Percentiles rank a stretch among this genome's conserved stretches.
These are phyloP conservation scores for Priapulus caudatus DNA, from an alignment of 2,888 invertebrate species.

Conservation along the genomic window DNA sequence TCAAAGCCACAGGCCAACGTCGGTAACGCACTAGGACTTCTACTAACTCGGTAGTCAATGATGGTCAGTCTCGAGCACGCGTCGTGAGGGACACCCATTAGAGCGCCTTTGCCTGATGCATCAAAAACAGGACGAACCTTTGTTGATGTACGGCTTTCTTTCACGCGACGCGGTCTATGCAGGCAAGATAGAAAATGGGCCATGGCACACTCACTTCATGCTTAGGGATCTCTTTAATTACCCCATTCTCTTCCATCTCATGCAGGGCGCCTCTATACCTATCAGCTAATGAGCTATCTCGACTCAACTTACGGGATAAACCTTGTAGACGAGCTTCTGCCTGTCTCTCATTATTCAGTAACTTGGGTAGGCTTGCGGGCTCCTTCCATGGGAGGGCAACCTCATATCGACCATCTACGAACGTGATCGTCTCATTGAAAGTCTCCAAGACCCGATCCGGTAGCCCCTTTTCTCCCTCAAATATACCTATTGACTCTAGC, in stretches of 20 bases:
- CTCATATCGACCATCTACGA: background rate
- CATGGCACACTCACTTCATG: background rate
- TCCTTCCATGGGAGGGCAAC: background rate
- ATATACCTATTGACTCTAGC: background rate
- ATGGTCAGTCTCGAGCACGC: constrained; percentile 18
- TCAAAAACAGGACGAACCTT: constrained; percentile 25
- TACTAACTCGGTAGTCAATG: constrained; percentile 13
- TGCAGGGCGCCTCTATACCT: background rate
- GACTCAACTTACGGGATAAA: background rate
- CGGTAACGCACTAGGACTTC: constrained; percentile 17
- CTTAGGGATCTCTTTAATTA: background rate
- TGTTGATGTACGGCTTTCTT: constrained; percentile 17
- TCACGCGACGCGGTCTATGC: constrained; percentile 19
- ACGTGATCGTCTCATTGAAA: background rate
- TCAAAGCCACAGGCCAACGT: constrained; percentile 14
- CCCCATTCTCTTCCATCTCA: background rate
- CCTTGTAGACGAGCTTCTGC: background rate
- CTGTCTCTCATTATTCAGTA: background rate
- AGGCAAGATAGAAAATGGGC: constrained; percentile 17
- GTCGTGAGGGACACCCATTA: constrained; percentile 15
- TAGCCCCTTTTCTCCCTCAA: background rate
- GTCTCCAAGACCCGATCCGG: background rate
- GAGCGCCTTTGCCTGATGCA: constrained; percentile 15
- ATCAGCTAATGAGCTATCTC: background rate
- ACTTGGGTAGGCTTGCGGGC: background rate